Evolutionary conservation across 2,888 invertebrate genomes (phyloP).

Genomic region (Hirtodrosophila histrioides): DNA sequence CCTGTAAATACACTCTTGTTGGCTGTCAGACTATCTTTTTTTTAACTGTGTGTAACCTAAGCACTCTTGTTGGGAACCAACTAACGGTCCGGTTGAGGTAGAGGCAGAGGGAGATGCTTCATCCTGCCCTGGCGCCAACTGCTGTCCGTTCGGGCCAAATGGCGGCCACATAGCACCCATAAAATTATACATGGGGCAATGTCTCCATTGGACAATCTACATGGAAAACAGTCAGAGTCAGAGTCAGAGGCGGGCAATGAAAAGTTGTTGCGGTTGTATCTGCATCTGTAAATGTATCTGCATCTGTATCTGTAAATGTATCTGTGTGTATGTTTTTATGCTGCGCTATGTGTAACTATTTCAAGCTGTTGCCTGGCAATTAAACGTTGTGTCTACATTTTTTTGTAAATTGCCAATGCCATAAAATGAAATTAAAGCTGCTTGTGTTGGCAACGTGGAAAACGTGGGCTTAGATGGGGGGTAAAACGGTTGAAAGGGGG

Average conservation of each 20-base stretch:
- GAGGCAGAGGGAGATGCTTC: slow-evolving; percentile 1
- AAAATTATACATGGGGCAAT: slow-evolving; percentile 67
- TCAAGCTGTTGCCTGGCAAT: slow-evolving; percentile 75
- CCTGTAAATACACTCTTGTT: slow-evolving; percentile 38
- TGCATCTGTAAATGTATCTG: slow-evolving; percentile 20
- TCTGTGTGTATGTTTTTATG: background rate
- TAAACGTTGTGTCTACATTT: slow-evolving; percentile 72
- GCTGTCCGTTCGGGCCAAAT: slow-evolving; percentile 48
- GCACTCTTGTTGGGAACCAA: slow-evolving; percentile 38
- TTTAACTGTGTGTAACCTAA: slow-evolving; percentile 36
- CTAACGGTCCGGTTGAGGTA: slow-evolving; percentile 39
- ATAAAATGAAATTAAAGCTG: slow-evolving; percentile 72
- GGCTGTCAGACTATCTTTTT: background rate
- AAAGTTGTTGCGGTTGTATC: slow-evolving; percentile 53
- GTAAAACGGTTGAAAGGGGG: slow-evolving; percentile 13
- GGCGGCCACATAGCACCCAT: slow-evolving; percentile 71
- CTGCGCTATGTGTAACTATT: slow-evolving; percentile 50
- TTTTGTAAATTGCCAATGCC: slow-evolving; percentile 62
- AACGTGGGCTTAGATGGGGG: background rate
- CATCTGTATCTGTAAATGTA: slow-evolving; percentile 28
- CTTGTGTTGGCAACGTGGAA: slow-evolving; percentile 5
- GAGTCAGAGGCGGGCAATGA: slow-evolving; percentile 15
- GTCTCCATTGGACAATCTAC: slow-evolving; percentile 64
- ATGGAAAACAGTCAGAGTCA: background rate
- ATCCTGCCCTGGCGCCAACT: slow-evolving; percentile 47